Evolutionary conservation across 2,797 vertebrate species (phyloP).

Genomic region (Cossypha caffra): DNA sequence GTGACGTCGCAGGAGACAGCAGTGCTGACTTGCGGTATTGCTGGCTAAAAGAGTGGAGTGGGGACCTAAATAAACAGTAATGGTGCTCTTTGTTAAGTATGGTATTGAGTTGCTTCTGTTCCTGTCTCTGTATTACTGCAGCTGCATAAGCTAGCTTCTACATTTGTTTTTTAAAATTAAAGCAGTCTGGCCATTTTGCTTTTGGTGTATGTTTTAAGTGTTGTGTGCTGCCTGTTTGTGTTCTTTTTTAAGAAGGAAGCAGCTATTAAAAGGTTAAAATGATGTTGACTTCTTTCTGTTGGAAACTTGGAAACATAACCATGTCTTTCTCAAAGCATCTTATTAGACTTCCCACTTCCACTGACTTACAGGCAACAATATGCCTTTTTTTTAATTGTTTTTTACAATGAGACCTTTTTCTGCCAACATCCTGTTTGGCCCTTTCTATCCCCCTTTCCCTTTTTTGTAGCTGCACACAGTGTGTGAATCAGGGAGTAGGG

Average conservation of each 20-base stretch:
- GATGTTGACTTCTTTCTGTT: background rate
- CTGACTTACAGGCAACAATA: background rate
- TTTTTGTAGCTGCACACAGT: background rate
- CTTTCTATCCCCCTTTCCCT: background rate
- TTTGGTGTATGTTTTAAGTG: background rate
- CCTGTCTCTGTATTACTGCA: rapidly evolving
- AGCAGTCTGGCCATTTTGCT: rapidly evolving
- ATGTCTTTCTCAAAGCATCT: background rate
- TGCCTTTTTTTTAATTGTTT: background rate
- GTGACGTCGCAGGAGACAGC: background rate
- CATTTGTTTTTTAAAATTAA: background rate
- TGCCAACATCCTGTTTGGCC: background rate
- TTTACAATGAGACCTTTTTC: background rate
- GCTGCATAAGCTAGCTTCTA: background rate
- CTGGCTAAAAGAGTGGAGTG: background rate
- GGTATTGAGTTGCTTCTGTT: background rate
- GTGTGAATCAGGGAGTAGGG: no score
- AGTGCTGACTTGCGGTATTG: background rate
- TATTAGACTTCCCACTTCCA: background rate
- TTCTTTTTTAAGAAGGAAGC: background rate
- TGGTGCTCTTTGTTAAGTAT: background rate
- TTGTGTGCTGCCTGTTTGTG: rapidly evolving
- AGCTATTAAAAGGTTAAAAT: background rate
- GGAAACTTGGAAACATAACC: background rate
- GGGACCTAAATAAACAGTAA: background rate